phyloP scores from a whole-genome alignment of 1,140 invertebrate species.

The Arion vulgaris region DNA sequence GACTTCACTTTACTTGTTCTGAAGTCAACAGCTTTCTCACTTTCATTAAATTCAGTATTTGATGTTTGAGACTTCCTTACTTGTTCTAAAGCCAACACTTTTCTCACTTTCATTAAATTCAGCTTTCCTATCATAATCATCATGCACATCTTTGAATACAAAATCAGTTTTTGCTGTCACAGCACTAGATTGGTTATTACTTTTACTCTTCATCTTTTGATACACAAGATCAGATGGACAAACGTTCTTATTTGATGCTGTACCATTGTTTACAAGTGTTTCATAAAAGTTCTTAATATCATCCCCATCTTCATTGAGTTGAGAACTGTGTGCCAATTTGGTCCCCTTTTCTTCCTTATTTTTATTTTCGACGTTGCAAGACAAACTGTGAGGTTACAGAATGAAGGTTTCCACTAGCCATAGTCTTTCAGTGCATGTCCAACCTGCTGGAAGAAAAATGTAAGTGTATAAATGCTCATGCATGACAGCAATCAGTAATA shows the following conservation, averaged over 20 bases:
- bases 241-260: background rate
- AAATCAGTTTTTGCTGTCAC: background rate
- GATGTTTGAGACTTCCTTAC: no score
- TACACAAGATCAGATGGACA: background rate
- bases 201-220: background rate
- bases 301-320: background rate
- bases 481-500: no score
- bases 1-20: no score
- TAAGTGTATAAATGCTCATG: no score
- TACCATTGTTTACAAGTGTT: background rate
- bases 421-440: background rate
- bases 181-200: background rate
- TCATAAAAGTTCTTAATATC: constrained; percentile 32
- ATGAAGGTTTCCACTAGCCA: background rate
- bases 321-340: background rate
- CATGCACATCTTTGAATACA: background rate
- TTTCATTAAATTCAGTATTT: no score
- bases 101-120: no score
- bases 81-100: no score
- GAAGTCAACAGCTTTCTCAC: no score
- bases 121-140: background rate
- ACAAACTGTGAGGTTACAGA: constrained; percentile 30
- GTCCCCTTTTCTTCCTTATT: background rate
- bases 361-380: background rate
- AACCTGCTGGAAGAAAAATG: no score